A percentile compares a stretch with the other conserved stretches of the same genome.
phyloP scores from a whole-genome alignment of 2,113 vertebrate species.

The Pseudonaja textilis region DNA sequence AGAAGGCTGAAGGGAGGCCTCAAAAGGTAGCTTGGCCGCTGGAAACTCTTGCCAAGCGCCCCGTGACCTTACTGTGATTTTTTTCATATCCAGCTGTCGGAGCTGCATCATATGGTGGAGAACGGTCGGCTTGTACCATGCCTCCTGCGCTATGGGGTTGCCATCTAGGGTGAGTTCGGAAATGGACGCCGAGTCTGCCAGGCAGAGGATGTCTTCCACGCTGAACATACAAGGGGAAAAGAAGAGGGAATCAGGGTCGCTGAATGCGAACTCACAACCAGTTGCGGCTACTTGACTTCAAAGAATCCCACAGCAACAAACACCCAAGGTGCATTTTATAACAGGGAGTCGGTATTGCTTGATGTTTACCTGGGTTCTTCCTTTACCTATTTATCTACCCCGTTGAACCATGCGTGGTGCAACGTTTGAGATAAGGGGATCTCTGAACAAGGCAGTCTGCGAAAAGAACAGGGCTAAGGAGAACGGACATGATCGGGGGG shows the following conservation, averaged over 20 bases:
- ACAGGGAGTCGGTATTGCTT: too few species aligned
- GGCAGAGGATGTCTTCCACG: constrained; percentile 89
- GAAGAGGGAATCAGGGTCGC: constrained; percentile 11
- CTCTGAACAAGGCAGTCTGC: not conserved
- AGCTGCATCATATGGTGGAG: constrained; percentile 96
- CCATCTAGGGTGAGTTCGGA: constrained; percentile 97
- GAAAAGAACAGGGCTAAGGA: not conserved
- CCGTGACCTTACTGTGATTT: constrained; percentile 85
- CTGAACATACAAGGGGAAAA: constrained; percentile 65
- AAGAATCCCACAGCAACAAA: not conserved
- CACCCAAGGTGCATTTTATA: not conserved
- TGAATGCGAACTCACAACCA: not conserved
- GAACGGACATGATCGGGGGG: not conserved
- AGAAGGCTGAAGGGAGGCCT: not conserved
- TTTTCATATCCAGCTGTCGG: constrained; percentile 98
- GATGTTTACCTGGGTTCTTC: too few species aligned
- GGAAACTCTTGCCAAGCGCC: not conserved
- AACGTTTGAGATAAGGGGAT: not conserved
- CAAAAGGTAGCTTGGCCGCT: not conserved
- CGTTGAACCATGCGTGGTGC: not conserved
- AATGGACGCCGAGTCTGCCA: constrained; percentile 84
- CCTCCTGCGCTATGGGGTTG: constrained; percentile 97
- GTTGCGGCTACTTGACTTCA: not conserved
- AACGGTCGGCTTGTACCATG: constrained; percentile 97
- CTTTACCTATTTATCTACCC: not conserved